Base-by-base conservation (phyloP, 2,888 invertebrate species). In the Drosophila picticornis region DNA sequence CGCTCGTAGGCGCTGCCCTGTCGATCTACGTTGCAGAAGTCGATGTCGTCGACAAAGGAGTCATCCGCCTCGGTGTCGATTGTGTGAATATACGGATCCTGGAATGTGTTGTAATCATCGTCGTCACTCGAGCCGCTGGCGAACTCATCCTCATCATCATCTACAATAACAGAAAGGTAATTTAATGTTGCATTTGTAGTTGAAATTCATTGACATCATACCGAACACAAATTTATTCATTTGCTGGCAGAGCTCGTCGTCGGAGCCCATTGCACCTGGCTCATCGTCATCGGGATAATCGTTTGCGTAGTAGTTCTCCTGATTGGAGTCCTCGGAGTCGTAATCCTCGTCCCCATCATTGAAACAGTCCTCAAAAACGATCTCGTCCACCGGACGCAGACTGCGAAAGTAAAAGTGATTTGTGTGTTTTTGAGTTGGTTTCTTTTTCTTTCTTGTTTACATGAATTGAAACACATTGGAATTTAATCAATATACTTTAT, bases 261-360 rank as follows among this genome's bases (percentile, higher is more conserved):
- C 92, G 4, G 92, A 74, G 0, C 95, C 94, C 83, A 96, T 95
- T 22, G 53, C 79, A 16, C 38, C 80, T 16, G 94, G 95, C 19
- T 94, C 93, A 58, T 96, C 95, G 0, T 95, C 95, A 86, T 96
- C 96, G 0, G 97, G 97, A 92, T 97, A 97, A 61, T 97, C 97
- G 88, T 97, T 97, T 72, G 95, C 94, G 94, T 95, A 96, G 91
- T 96, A 95, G 82, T 96, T 95, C 92, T 97, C 97, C 75, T 96
- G 96, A 94, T 97, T 97, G 0, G 97, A 97, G 91, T 97, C 96
- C 77, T 95, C 95, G 32, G 94, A 94, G 83, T 95, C 95, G 53
- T 95, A 94, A 16, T 94, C 94, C 56, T 93, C 93, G 2, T 83
- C 83, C 9, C 82, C 81, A 48, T 91, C 92, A 50, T 92, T 92